Conservation (phyloP, 2,888 invertebrate species). For the Dolichopus griseipennis region DNA sequence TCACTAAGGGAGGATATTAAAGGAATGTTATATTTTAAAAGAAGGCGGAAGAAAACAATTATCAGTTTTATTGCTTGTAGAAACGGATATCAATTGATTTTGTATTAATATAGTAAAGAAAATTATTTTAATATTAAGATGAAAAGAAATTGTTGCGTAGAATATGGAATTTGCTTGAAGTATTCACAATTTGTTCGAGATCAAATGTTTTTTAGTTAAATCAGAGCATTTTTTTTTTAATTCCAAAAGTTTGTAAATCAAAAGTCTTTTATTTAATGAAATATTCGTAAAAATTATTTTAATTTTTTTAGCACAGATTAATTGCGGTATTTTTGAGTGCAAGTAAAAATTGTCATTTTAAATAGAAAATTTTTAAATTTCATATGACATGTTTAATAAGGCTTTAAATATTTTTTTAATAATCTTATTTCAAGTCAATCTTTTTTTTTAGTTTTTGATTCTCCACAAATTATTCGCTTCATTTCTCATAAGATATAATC, state of each 20-base stretch:
- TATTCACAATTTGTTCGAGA: too few relatives aligned
- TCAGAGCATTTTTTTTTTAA: too few relatives aligned
- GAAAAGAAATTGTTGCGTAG: too few relatives aligned
- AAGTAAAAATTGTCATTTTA: conserved; percentile 19
- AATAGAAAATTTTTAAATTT: conserved; percentile 21
- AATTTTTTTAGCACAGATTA: too few relatives aligned
- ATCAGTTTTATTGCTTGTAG: neutral
- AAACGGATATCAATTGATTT: neutral
- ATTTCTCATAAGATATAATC: too few relatives aligned
- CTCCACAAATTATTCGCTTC: too few relatives aligned
- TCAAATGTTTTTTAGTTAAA: too few relatives aligned
- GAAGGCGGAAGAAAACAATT: neutral
- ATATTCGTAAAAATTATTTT: too few relatives aligned
- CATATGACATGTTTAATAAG: conserved; percentile 24
- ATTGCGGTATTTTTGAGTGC: neutral
- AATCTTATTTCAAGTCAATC: conserved; percentile 21
- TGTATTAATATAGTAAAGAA: neutral
- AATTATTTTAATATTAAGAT: neutral
- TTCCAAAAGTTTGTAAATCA: too few relatives aligned
- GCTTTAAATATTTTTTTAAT: conserved; percentile 25
- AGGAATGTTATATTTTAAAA: neutral
- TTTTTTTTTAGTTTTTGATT: neutral
- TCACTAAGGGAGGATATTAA: neutral
- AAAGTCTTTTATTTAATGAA: too few relatives aligned
- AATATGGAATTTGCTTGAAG: too few relatives aligned